Base-by-base conservation (phyloP, 1,140 invertebrate genomes). In the Adelges cooleyi region DNA sequence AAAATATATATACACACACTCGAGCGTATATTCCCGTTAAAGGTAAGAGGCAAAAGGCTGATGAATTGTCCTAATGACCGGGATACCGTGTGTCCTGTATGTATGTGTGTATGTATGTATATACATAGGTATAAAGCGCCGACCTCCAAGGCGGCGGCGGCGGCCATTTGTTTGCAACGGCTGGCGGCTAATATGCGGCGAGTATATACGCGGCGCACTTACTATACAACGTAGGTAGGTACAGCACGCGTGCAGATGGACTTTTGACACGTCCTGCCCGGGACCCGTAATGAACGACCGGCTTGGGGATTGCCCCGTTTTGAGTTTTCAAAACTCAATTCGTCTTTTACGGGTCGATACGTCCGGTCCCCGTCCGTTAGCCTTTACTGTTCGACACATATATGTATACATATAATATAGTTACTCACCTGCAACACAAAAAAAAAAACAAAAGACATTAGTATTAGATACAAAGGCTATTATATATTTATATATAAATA, bases 1-100 rank as follows among this genome's bases (percentile, higher is more conserved):
- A n/a, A n/a, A n/a, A n/a, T 33, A 6, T 33, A 33, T 33, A 33
- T 11, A 33, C 11, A 33, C 11, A 33, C 29, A 33, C 11, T 6
- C 29, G 29, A 33, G 29, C 29, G 29, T 11, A 33, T 11, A 33
- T 33, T 33, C 11, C 11, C 29, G 40, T 40, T 20, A 62, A 62
- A 62, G 56, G 56, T 62, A 52, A 62, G 54, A 46, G 56, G 44
- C 54, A n/a, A 59, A 44, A 59, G 54, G 27, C 56, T 62, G 56
- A 62, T 62, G 56, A 62, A 62, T 62, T 62, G 56, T 62, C 42
- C 56, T 62, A 62, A 62, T 46, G 40, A 62, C 56, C 56, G 42
- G 29, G 29, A 33, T 33, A 33, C 56, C 15, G 25, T 46, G 54
- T 33, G 29, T 42, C 56, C 56, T 29, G 23, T n/a, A n/a, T n/a